phyloP scores from a whole-genome alignment of 1,140 invertebrate genomes.

The Galleria mellonella region DNA sequence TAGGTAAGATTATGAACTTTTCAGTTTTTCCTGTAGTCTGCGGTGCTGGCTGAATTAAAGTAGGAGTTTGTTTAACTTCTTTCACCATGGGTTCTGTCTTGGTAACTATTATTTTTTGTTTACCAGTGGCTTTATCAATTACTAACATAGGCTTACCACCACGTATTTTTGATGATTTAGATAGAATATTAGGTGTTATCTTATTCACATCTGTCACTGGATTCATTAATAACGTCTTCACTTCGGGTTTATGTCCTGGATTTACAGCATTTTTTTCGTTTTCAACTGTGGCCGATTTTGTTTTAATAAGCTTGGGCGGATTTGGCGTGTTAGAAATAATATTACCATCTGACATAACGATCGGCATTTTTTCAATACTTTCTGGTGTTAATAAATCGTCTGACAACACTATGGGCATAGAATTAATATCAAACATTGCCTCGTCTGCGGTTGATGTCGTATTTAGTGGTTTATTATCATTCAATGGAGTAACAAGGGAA shows the following conservation, averaged over 20 bases:
- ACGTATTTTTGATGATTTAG: conserved; percentile 64
- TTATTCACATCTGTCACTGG: conserved; percentile 43
- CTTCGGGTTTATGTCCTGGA: conserved; percentile 37
- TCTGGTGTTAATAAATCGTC: conserved; percentile 77
- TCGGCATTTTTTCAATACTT: conserved; percentile 79
- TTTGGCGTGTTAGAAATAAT: conserved; percentile 42
- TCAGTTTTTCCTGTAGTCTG: conserved; percentile 65
- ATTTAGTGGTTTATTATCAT: conserved; percentile 30
- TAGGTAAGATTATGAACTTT: conserved; percentile 79
- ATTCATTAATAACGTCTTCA: conserved; percentile 56
- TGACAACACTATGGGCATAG: conserved; percentile 82
- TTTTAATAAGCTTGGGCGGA: conserved; percentile 46
- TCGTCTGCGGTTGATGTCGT: conserved; percentile 59
- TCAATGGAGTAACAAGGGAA: conserved; percentile 25
- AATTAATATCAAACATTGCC: conserved; percentile 82
- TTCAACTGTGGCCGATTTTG: conserved; percentile 37
- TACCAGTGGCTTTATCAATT: conserved; percentile 63
- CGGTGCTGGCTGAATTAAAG: conserved; percentile 35
- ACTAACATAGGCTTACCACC: conserved; percentile 62
- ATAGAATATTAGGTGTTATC: conserved; percentile 68
- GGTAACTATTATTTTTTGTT: conserved; percentile 65
- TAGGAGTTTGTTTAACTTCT: conserved; percentile 41
- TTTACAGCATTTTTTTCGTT: conserved; percentile 42
- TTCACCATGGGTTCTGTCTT: conserved; percentile 44
- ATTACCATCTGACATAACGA: conserved; percentile 77